Evolutionary conservation across 2,888 invertebrate species (phyloP).

Genomic region (Eupelmus urozonus): DNA sequence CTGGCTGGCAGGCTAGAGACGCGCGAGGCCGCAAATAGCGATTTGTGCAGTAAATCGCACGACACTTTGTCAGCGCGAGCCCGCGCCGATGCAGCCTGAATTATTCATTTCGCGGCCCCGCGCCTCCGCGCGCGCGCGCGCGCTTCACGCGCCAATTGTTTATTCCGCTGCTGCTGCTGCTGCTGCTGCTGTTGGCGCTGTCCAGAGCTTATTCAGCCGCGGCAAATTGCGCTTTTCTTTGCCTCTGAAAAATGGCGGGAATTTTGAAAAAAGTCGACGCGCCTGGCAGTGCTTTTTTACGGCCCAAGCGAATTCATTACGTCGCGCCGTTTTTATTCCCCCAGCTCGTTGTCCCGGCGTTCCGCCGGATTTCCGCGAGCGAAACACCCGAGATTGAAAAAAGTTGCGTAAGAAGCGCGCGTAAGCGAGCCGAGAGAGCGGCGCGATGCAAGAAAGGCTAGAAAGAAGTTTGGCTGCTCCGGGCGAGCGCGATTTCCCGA

Average conservation of each 20-base stretch:
- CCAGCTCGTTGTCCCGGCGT: neutral
- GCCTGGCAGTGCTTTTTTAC: too few relatives aligned
- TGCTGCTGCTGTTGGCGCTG: neutral
- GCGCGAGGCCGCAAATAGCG: neutral
- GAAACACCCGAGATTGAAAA: neutral
- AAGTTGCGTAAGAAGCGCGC: neutral
- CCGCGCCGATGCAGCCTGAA: neutral
- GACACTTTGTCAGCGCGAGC: conserved; percentile 4
- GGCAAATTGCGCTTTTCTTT: neutral
- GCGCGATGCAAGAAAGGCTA: too few relatives aligned
- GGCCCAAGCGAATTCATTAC: neutral
- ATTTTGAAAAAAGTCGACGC: neutral
- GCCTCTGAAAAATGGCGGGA: neutral
- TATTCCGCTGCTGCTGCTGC: conserved; percentile 54
- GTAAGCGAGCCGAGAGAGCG: neutral
- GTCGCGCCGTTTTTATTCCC: neutral
- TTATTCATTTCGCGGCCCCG: conserved; percentile 24
- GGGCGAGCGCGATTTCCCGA: conserved; percentile 61
- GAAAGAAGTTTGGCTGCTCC: conserved; percentile 8
- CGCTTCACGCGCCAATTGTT: conserved; percentile 63
- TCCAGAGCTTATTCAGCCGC: too few relatives aligned
- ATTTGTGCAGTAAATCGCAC: conserved; percentile 1
- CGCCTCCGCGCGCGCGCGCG: conserved; percentile 57
- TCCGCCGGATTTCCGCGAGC: neutral
- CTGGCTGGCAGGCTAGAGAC: neutral